These are phyloP conservation scores for Vireo altiloquus DNA, from an alignment of 2,113 vertebrate genomes.

Conservation along the genomic window DNA sequence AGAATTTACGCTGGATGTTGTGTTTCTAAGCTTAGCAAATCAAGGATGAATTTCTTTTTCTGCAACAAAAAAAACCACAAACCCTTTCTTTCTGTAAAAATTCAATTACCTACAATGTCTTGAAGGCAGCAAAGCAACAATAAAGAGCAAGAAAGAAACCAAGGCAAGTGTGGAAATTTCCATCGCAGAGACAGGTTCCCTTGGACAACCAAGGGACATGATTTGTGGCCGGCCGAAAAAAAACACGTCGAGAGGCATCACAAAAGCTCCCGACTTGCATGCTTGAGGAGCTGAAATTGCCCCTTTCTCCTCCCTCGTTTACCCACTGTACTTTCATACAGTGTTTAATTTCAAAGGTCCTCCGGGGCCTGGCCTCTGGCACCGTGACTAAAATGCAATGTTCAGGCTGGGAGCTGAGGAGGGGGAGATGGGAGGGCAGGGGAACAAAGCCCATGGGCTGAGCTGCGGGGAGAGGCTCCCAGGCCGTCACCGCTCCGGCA, in stretches of 20 bases:
- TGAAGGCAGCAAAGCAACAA: not conserved
- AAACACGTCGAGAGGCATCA: not conserved
- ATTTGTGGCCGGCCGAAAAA: constrained; percentile 1
- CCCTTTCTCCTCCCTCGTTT: not conserved
- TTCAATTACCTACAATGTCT: constrained; percentile 15
- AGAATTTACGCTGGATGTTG: not conserved
- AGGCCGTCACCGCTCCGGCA: constrained; percentile 38
- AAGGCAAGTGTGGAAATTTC: constrained; percentile 2
- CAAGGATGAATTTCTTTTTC: not conserved
- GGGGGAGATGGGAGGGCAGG: not conserved
- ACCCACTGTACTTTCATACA: not conserved
- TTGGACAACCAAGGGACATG: not conserved
- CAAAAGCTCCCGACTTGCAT: not conserved
- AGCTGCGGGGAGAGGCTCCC: constrained; percentile 42
- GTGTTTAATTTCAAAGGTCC: constrained; percentile 57
- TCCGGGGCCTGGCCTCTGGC: constrained; percentile 18
- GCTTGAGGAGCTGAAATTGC: not conserved
- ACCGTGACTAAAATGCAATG: constrained; percentile 53
- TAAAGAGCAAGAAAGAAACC: not conserved
- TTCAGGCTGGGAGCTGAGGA: constrained; percentile 37
- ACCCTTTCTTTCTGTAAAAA: not conserved
- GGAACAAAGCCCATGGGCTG: not conserved
- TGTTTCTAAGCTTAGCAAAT: not conserved
- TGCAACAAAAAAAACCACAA: not conserved
- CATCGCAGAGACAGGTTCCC: not conserved